Base-by-base conservation (phyloP, 2,888 invertebrate genomes). In the Callimorpha dominula region DNA sequence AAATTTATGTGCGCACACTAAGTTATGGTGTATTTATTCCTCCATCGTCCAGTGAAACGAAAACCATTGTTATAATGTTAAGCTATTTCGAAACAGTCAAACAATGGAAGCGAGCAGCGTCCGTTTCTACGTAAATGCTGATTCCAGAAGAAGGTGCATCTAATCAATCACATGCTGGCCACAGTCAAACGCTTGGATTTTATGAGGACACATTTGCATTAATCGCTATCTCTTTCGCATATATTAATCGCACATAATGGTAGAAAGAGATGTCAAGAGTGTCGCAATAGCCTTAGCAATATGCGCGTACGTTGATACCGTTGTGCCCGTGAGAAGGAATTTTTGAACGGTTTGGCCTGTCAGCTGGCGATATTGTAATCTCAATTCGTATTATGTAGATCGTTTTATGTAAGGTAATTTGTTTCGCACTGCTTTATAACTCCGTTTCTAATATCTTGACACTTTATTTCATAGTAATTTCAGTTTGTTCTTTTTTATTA, bases 291-390 rank as follows among this genome's bases (percentile, higher is more conserved):
- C 91, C 91, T 91, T 89, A 90, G 87, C 80, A 84, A 86, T 83
- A 88, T 92, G 93, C 93, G 92, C 91, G 91, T 91, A 92, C 91
- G 91, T 85, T 87, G 87, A 83, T 93, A 93, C 94, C 92, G 93
- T 93, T 93, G 92, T 86, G 86, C 85, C 90, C 92, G 94, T 93
- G 93, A 93, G 93, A 93, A 93, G 93, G 91, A 91, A 94, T 95
- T 94, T 92, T 91, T 90, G 88, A 90, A 85, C 86, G 86, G 85
- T 87, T 88, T 88, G 82, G 86, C 83, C 85, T 85, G 86, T 87
- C 88, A 89, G 88, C 88, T 89, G 90, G 86, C 86, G 78, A 87
- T 89, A 89, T 89, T 87, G 86, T 90, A 87, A 86, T 86, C 83
- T 85, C 73, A 82, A 86, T 87, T 85, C 78, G 81, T 84, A 77